Evolutionary conservation across 2,797 vertebrate genomes (phyloP).

Genomic region (Acrossocheilus wenchowensis): DNA sequence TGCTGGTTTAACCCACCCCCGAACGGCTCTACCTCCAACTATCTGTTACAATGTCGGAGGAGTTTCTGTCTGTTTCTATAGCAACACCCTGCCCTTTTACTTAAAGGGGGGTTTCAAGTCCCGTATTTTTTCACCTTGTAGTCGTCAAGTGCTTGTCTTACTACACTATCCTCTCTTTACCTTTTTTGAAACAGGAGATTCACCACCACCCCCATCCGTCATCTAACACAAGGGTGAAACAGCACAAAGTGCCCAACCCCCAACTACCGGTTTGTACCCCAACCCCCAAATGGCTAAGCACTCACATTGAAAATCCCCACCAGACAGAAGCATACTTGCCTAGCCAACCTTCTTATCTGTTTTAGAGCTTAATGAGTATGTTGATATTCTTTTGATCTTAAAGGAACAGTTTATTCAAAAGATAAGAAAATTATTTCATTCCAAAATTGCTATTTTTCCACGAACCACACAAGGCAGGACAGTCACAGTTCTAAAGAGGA

Average conservation of each 20-base stretch:
- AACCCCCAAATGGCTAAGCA: conserved; percentile 54
- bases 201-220: conserved; percentile 20
- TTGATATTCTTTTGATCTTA: conserved; percentile 1
- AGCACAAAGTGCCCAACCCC: conserved; percentile 57
- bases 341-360: conserved; percentile 17
- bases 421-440: background rate
- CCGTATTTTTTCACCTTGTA: conserved; percentile 67
- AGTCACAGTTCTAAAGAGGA: background rate
- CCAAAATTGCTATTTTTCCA: background rate
- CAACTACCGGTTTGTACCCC: conserved; percentile 52
- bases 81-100: conserved; percentile 72
- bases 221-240: conserved; percentile 30
- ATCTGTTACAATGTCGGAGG: conserved; percentile 72
- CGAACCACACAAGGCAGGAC: background rate
- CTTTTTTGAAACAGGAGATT: conserved; percentile 42
- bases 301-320: conserved; percentile 42
- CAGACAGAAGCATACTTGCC: conserved; percentile 18
- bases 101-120: conserved; percentile 64
- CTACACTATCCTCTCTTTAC: no score
- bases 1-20: conserved; percentile 68
- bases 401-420: background rate
- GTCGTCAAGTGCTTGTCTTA: conserved; percentile 22
- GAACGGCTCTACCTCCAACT: conserved; percentile 70
- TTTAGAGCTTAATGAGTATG: conserved; percentile 1
- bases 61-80: conserved; percentile 75